Percentiles rank a stretch among this genome's conserved stretches.
phyloP scores from a whole-genome alignment of 2,797 vertebrate genomes.

The Limnodromus scolopaceus region DNA sequence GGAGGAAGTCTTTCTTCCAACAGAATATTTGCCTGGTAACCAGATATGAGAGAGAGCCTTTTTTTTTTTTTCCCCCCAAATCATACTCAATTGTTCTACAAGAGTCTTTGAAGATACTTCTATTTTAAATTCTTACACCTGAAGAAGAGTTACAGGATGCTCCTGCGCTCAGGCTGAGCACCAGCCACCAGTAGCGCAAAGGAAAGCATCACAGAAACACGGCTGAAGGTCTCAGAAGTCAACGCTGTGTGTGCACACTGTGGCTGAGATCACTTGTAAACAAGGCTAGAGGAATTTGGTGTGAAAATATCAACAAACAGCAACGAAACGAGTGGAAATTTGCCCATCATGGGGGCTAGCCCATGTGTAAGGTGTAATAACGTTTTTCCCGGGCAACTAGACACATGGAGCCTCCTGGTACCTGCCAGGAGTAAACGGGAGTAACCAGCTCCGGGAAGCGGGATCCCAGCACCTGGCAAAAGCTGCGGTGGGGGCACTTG shows the following conservation, averaged over 20 bases:
- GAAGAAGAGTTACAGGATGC: background rate
- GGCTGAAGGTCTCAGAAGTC: background rate
- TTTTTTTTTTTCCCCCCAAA: background rate
- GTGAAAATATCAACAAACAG: background rate
- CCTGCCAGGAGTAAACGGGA: rapidly evolving
- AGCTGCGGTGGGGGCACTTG: background rate
- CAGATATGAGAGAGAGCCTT: background rate
- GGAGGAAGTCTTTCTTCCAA: constrained; percentile 7
- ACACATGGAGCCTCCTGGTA: rapidly evolving
- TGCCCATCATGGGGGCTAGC: rapidly evolving
- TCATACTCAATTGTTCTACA: background rate
- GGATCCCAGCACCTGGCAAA: background rate
- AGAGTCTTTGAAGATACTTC: constrained; percentile 6
- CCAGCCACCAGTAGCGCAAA: background rate
- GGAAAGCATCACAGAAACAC: background rate
- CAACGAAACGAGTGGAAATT: background rate
- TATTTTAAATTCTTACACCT: constrained; percentile 42
- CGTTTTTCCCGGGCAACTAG: rapidly evolving
- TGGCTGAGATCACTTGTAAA: background rate
- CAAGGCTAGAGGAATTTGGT: background rate
- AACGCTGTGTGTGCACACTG: rapidly evolving
- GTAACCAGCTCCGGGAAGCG: rapidly evolving
- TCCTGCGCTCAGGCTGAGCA: background rate
- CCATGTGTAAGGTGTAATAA: rapidly evolving
- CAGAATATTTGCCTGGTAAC: constrained; percentile 40